These are phyloP conservation scores for Anisognathus igniventris DNA, from an alignment of 2,797 vertebrate genomes.

Conservation along the genomic window DNA sequence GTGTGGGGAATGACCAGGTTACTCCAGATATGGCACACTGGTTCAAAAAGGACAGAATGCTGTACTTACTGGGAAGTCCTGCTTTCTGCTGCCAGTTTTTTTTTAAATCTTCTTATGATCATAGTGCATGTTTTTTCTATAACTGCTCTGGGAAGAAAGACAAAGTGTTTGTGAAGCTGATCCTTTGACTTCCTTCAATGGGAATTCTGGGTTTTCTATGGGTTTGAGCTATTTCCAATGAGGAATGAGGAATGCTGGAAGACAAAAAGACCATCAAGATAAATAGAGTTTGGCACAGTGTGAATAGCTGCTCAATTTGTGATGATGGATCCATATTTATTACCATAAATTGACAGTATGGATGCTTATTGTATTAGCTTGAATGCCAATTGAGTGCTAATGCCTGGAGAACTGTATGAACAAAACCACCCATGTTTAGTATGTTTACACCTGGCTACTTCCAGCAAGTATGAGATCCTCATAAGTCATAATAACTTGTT, in stretches of 20 bases:
- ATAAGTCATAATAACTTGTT: not conserved
- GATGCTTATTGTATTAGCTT: not conserved
- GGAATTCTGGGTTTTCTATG: not conserved
- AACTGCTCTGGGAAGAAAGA: not conserved
- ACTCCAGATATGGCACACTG: not conserved
- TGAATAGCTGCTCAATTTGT: not conserved
- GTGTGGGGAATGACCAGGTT: not conserved
- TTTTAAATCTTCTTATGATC: not conserved
- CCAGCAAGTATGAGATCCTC: not conserved
- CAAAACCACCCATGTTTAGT: not conserved
- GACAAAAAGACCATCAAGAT: not conserved
- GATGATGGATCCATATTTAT: not conserved
- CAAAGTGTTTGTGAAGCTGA: not conserved
- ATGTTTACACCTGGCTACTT: not conserved
- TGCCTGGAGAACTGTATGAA: not conserved
- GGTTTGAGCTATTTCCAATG: not conserved
- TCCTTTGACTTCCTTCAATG: not conserved
- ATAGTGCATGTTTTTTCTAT: not conserved
- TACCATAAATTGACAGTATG: not conserved
- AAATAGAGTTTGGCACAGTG: not conserved
- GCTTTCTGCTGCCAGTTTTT: not conserved
- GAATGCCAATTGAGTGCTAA: not conserved
- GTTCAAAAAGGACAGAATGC: not conserved
- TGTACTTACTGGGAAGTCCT: not conserved
- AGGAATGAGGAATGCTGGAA: not conserved